Conservation (phyloP, 2,888 invertebrate genomes). For the Cheilosia pagana region DNA sequence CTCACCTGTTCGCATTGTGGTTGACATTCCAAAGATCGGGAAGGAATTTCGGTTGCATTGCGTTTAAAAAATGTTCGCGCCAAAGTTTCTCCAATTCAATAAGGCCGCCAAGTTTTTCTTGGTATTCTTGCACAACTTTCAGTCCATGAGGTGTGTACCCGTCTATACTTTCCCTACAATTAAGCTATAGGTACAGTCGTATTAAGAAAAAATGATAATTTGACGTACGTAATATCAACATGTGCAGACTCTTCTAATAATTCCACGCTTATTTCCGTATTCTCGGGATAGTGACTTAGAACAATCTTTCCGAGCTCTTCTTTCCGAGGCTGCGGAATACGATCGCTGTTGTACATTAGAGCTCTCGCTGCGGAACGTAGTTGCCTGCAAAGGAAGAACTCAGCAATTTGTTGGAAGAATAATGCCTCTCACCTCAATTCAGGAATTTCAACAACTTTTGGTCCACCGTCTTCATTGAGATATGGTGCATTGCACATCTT, state of each 20-base stretch:
- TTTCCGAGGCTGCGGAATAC: conserved; percentile 85
- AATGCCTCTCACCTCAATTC: conserved; percentile 77
- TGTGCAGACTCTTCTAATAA: conserved; percentile 84
- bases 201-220: conserved; percentile 8
- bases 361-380: conserved; percentile 87
- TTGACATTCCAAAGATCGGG: conserved; percentile 91
- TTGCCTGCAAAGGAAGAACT: conserved; percentile 81
- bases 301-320: conserved; percentile 84
- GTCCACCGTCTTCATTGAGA: conserved; percentile 79
- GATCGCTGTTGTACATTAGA: conserved; percentile 83
- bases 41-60: conserved; percentile 89
- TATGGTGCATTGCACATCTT: conserved; percentile 87
- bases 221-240: conserved; percentile 84
- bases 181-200: neutral
- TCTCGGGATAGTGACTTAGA: conserved; percentile 84
- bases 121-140: conserved; percentile 86
- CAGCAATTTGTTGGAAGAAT: neutral
- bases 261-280: conserved; percentile 83
- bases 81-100: conserved; percentile 89
- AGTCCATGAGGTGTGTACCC: conserved; percentile 85
- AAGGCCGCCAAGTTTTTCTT: conserved; percentile 85
- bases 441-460: conserved; percentile 82
- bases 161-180: conserved; percentile 83
- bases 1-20: conserved; percentile 87
- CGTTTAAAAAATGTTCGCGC: conserved; percentile 89